Evolutionary conservation across 92 coral and sea anemone genomes (phyloP).

Genomic region (Plumapathes pennacea): DNA sequence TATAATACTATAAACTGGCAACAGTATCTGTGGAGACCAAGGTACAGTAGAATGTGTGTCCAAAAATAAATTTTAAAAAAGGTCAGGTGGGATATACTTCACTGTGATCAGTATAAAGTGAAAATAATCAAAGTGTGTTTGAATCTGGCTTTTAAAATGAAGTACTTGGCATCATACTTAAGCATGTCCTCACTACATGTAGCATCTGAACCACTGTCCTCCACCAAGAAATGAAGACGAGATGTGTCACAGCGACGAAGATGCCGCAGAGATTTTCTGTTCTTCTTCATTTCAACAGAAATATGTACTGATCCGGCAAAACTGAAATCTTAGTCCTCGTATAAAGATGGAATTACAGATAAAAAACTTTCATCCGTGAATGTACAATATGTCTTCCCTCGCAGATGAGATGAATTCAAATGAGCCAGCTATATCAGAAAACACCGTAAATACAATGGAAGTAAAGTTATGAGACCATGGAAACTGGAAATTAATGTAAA

Average conservation of each 20-base stretch:
- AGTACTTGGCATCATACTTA: background rate
- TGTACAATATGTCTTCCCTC: too few relatives aligned
- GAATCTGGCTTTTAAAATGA: background rate
- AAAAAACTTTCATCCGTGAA: too few relatives aligned
- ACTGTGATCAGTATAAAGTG: background rate
- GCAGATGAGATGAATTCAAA: too few relatives aligned
- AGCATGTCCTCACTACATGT: slow-evolving; percentile 16
- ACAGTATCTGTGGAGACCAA: too few relatives aligned
- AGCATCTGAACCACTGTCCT: slow-evolving; percentile 63
- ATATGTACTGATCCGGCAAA: too few relatives aligned
- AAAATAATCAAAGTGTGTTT: background rate
- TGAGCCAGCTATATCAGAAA: too few relatives aligned
- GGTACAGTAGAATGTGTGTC: too few relatives aligned
- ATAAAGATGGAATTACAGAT: too few relatives aligned
- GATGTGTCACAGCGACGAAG: slow-evolving; percentile 57
- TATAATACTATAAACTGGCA: too few relatives aligned
- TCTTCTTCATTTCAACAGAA: slow-evolving; percentile 62
- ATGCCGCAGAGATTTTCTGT: slow-evolving; percentile 30
- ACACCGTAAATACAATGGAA: slow-evolving; percentile 3
- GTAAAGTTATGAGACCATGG: slow-evolving; percentile 79
- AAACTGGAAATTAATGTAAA: too few relatives aligned
- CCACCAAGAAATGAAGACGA: slow-evolving; percentile 70
- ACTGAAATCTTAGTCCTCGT: too few relatives aligned
- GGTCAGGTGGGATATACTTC: background rate
- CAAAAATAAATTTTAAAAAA: too few relatives aligned